Percentiles rank a stretch among this genome's conserved stretches.
Conservation (phyloP, 2,888 invertebrate species). For the Brachynemurus nebulosus region DNA sequence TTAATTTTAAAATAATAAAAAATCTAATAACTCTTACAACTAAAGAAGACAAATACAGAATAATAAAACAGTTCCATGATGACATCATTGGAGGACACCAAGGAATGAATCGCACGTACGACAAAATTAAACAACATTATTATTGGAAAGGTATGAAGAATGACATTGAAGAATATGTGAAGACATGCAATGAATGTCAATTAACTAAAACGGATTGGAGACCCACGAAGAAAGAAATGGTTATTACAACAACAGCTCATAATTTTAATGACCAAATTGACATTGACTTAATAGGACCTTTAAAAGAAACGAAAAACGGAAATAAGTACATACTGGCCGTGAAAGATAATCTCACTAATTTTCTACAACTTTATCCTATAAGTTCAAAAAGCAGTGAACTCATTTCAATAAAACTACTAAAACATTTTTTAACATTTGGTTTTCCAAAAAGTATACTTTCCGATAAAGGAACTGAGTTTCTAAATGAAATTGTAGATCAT, state of each 20-base stretch:
- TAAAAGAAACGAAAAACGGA: neutral
- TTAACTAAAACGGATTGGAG: neutral
- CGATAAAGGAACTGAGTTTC: too few species aligned
- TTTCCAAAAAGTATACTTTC: too few species aligned
- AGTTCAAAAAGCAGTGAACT: too few species aligned
- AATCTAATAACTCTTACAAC: neutral
- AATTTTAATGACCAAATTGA: neutral
- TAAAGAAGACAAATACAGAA: neutral
- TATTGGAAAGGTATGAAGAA: neutral
- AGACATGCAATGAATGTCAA: neutral
- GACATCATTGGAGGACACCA: neutral
- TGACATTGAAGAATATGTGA: neutral
- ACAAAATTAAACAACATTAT: neutral
- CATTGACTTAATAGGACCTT: neutral
- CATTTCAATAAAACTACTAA: too few species aligned
- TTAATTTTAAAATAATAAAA: neutral
- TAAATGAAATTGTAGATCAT: too few species aligned
- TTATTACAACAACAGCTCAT: neutral
- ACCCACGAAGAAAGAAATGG: neutral
- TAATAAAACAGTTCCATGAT: neutral
- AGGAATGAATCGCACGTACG: neutral
- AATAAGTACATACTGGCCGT: neutral
- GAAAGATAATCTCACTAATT: neutral
- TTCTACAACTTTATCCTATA: too few species aligned
- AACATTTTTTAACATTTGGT: too few species aligned